Conservation (phyloP, 2,888 invertebrate genomes). For the Troides helena region DNA sequence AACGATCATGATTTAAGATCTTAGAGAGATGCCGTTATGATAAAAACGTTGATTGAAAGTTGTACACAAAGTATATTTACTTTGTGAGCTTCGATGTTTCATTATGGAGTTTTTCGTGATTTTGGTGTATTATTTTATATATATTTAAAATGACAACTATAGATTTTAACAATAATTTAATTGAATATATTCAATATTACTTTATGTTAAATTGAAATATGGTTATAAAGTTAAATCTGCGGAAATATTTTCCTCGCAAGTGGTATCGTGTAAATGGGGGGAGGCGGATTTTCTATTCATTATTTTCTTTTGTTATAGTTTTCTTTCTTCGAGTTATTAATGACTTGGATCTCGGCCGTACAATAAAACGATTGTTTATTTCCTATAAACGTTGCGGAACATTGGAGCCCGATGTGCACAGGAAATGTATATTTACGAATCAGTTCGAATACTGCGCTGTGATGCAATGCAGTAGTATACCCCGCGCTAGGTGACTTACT, state of each 20-base stretch:
- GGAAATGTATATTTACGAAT: constrained; percentile 29
- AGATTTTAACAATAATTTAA: no score
- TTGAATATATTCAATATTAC: no score
- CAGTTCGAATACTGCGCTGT: neutral
- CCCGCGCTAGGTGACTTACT: constrained; percentile 13
- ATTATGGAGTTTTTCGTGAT: neutral
- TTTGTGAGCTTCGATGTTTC: neutral
- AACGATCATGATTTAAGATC: constrained; percentile 26
- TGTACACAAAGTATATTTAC: neutral
- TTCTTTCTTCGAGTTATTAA: constrained; percentile 51
- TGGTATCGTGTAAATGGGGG: constrained; percentile 24
- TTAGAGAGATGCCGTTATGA: constrained; percentile 10
- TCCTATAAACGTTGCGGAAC: constrained; percentile 45
- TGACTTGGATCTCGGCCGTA: constrained; percentile 49
- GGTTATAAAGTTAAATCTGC: constrained; percentile 1
- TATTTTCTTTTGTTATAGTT: constrained; percentile 41
- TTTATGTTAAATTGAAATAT: neutral
- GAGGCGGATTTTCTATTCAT: constrained; percentile 37
- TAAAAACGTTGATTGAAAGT: neutral
- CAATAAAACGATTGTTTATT: constrained; percentile 53
- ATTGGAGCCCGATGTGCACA: constrained; percentile 38
- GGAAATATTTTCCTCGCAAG: constrained; percentile 22
- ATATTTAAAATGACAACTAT: neutral
- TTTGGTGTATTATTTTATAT: neutral
- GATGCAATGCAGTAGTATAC: constrained; percentile 12